A percentile compares a stretch with the other conserved stretches of the same genome.
Evolutionary conservation across 2,113 vertebrate genomes (phyloP).

Genomic region (Numenius arquata): DNA sequence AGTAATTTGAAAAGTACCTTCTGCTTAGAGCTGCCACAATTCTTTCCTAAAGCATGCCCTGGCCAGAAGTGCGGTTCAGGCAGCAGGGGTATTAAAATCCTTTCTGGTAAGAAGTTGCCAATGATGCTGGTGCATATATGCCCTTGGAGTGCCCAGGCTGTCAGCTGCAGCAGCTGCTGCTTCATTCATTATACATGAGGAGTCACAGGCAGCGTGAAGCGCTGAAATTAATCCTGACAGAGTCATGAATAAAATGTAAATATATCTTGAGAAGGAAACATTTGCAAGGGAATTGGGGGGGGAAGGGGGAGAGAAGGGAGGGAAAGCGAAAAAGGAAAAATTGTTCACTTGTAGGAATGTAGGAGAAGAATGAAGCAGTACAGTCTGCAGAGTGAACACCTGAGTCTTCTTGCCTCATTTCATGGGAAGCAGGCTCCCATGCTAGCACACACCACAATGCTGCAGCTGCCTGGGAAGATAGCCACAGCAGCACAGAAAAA

Average conservation of each 20-base stretch:
- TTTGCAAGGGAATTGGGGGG: neutral
- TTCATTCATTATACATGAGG: constrained; percentile 73
- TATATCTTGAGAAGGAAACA: constrained; percentile 49
- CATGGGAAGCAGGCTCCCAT: neutral
- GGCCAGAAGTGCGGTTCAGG: neutral
- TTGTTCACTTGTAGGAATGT: neutral
- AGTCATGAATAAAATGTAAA: constrained; percentile 73
- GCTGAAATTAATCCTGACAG: constrained; percentile 67
- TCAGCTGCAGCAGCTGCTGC: constrained; percentile 68
- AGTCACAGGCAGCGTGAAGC: constrained; percentile 43
- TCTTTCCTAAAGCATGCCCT: neutral
- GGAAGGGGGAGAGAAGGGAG: no score
- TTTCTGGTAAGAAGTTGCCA: constrained; percentile 28
- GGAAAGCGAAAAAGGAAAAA: neutral
- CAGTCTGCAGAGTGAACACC: neutral
- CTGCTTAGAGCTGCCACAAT: neutral
- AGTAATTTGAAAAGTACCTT: neutral
- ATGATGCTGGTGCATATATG: constrained; percentile 5
- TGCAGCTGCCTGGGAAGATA: neutral
- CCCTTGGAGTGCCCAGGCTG: constrained; percentile 63
- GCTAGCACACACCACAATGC: neutral
- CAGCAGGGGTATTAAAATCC: neutral
- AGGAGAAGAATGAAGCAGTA: neutral
- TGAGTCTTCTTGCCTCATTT: neutral
- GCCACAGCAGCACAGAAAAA: neutral